Evolutionary conservation across 2,888 invertebrate genomes (phyloP), one percentile per base, ranked within the genome.

Genomic region (Microchrysa polita): DNA sequence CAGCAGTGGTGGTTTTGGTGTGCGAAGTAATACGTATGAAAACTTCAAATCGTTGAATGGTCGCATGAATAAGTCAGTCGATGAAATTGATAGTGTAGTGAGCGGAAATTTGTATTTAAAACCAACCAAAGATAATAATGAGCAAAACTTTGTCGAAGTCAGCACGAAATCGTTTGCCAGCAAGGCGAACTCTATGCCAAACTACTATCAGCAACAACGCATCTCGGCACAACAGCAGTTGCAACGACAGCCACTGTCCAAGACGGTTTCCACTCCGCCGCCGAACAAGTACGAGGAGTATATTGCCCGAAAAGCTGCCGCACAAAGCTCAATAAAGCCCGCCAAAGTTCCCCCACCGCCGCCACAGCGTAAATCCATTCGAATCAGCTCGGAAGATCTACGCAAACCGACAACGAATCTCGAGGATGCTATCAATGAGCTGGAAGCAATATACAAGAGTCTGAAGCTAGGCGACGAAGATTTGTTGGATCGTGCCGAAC

Each of bases 381-480:
- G 78, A 22, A 77, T 79, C 44, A 80, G 79, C 73, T 67, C 80
- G 81, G 86, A 85, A 16, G 74, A 76, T 72, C 5, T 67, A 18
- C 87, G 89, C 78, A 92, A 92, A 42, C 57, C 69, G 82, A 92
- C 93, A 1, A 90, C 91, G 16, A 94, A 94, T 83, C 87, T 95
- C 52, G 95, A 95, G 81, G 95, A 96, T 81, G 96, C 96, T 71
- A 87, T 96, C 23, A 92, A 92, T 79, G 96, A 96, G 84, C 84
- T 96, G 73, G 96, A 96, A 86, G 92, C 93, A n/a, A 95, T 96
- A 81, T 94, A 94, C 81, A 93, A 94, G 79, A 95, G 94, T 79
- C 87, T 96, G 73, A 91, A 92, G n/a, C 86, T 95, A 67, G 92
- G 92, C 0, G 95, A 95, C 80, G 93, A 93, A 82, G 92, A 93